Evolutionary conservation across 2,888 invertebrate species (phyloP).

Genomic region (Watsonalla cultraria): DNA sequence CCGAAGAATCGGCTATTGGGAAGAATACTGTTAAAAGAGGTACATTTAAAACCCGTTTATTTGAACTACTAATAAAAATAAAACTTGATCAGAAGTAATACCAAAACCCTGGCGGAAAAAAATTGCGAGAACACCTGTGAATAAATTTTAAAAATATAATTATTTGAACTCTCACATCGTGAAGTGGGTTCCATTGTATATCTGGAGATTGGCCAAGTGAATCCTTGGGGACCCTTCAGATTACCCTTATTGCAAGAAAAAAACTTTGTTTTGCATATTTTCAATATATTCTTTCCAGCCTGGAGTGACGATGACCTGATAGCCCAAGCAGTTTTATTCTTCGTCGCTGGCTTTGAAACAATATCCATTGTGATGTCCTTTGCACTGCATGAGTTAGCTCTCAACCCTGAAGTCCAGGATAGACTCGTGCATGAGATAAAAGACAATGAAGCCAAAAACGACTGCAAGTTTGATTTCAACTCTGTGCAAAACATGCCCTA

Average conservation of each 20-base stretch:
- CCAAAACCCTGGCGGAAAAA: too few relatives aligned
- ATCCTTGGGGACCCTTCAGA: background rate
- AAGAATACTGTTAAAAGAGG: background rate
- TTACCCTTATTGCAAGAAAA: background rate
- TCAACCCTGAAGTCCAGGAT: slow-evolving; percentile 45
- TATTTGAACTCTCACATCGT: too few relatives aligned
- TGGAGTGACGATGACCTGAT: slow-evolving; percentile 40
- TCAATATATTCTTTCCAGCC: slow-evolving; percentile 9
- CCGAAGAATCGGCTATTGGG: background rate
- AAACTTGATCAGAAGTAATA: too few relatives aligned
- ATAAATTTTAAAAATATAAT: too few relatives aligned
- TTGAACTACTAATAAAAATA: background rate
- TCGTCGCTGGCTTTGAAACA: slow-evolving; percentile 49
- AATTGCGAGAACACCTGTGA: too few relatives aligned
- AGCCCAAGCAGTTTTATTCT: slow-evolving; percentile 48
- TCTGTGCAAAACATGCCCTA: slow-evolving; percentile 39
- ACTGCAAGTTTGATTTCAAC: slow-evolving; percentile 65
- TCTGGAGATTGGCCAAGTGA: too few relatives aligned
- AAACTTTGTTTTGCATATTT: too few relatives aligned
- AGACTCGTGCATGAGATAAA: slow-evolving; percentile 45
- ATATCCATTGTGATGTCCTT: slow-evolving; percentile 42
- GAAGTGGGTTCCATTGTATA: too few relatives aligned
- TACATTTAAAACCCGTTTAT: background rate
- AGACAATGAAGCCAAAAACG: slow-evolving; percentile 32
- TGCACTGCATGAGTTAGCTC: slow-evolving; percentile 41